Evolutionary conservation across 2,113 vertebrate species (phyloP).

Genomic region (Tragulus kanchil): DNA sequence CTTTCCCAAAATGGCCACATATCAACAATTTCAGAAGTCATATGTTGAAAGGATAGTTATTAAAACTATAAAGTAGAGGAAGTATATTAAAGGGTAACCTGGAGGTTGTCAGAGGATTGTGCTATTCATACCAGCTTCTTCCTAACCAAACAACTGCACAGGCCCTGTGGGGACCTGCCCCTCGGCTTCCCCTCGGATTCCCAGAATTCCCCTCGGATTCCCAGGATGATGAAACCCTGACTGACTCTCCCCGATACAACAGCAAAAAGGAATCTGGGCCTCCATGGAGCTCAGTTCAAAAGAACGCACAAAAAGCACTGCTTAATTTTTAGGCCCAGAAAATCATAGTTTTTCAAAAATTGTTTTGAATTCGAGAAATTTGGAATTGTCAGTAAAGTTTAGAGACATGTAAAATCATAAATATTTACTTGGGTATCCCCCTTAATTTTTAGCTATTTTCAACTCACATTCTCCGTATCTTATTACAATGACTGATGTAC

Average conservation of each 20-base stretch:
- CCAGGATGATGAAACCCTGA: neutral
- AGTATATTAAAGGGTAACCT: neutral
- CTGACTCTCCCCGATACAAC: neutral
- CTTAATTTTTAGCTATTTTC: neutral
- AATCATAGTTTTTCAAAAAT: neutral
- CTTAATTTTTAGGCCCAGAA: neutral
- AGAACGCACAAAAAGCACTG: neutral
- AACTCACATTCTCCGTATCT: neutral
- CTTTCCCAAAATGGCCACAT: slow-evolving; percentile 33
- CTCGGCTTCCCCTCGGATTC: too few species aligned
- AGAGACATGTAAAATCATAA: neutral
- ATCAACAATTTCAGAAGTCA: neutral
- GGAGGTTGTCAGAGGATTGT: neutral
- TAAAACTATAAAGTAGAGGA: neutral
- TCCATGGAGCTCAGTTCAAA: neutral
- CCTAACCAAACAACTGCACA: neutral
- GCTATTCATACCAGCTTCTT: neutral
- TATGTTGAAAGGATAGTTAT: slow-evolving; percentile 60
- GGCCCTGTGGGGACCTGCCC: neutral
- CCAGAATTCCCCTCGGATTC: neutral
- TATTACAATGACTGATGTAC: neutral
- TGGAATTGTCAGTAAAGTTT: neutral
- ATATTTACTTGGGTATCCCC: neutral
- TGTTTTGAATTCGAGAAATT: neutral
- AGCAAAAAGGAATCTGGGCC: neutral